phyloP scores from a whole-genome alignment of 2,888 invertebrate species.

The Andrena minutula region DNA sequence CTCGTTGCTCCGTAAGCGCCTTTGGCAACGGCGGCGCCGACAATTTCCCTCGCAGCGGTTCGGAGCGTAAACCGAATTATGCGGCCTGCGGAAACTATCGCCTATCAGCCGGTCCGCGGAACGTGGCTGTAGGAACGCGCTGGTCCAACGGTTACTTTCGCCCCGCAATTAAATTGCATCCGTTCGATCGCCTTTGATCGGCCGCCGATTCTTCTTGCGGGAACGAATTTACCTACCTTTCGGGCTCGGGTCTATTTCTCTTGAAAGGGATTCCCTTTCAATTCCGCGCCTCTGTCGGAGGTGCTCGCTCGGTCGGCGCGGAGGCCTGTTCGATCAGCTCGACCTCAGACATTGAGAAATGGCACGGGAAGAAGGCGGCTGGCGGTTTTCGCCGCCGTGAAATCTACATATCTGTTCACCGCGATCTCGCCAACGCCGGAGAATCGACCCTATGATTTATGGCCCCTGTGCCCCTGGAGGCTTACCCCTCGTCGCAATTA shows the following conservation, averaged over 20 bases:
- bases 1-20: constrained; percentile 21
- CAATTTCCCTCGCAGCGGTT: constrained; percentile 20
- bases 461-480: neutral
- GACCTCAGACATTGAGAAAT: constrained; percentile 22
- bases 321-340: neutral
- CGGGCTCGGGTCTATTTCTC: neutral
- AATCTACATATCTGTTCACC: constrained; percentile 46
- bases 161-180: constrained; percentile 16
- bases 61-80: constrained; percentile 39
- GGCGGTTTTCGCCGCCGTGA: constrained; percentile 29
- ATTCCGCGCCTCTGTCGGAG: constrained; percentile 28
- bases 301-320: constrained; percentile 25
- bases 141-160: constrained; percentile 8
- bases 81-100: constrained; percentile 6
- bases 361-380: constrained; percentile 5
- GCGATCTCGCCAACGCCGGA: constrained; percentile 39
- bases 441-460: constrained; percentile 52
- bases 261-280: constrained; percentile 45
- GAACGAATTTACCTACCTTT: constrained; percentile 3
- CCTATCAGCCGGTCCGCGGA: neutral
- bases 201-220: neutral
- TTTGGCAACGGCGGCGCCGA: constrained; percentile 24
- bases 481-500: constrained; percentile 20
- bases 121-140: neutral
- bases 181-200: constrained; percentile 38